Percentiles rank a stretch among this genome's conserved stretches.
These are phyloP conservation scores for Dioctria linearis DNA, from an alignment of 2,888 invertebrate genomes.

Conservation along the genomic window DNA sequence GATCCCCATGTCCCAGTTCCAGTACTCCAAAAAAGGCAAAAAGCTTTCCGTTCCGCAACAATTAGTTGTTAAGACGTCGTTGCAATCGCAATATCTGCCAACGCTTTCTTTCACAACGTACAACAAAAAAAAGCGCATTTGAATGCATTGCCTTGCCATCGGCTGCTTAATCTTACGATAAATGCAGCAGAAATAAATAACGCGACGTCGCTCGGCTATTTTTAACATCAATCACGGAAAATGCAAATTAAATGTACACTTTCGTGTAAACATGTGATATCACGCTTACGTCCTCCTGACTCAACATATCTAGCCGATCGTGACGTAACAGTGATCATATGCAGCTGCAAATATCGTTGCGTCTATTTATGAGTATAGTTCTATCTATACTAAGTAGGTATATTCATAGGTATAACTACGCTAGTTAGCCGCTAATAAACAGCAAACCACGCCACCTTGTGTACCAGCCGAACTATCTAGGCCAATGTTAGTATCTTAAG, in stretches of 20 bases:
- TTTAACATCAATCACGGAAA: neutral
- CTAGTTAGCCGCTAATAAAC: too few species aligned
- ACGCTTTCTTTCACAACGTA: neutral
- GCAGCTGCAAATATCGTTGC: constrained; percentile 14
- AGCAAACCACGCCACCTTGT: constrained; percentile 17
- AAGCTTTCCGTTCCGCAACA: neutral
- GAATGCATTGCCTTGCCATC: neutral
- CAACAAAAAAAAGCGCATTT: neutral
- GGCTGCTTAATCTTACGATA: neutral
- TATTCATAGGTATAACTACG: too few species aligned
- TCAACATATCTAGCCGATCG: neutral
- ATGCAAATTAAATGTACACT: constrained; percentile 12
- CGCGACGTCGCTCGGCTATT: neutral
- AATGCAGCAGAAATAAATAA: neutral
- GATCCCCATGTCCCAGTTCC: neutral
- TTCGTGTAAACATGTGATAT: neutral
- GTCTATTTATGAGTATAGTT: neutral
- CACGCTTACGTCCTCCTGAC: constrained; percentile 6
- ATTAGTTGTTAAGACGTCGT: neutral
- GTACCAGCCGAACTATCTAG: constrained; percentile 21
- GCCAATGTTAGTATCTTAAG: constrained; percentile 47
- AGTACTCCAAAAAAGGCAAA: neutral
- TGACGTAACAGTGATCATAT: constrained; percentile 3
- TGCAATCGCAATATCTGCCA: neutral
- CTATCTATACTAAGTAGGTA: constrained; percentile 11